Evolutionary conservation across 2,797 vertebrate species (phyloP).

Genomic region (Chloroceryle amazona): DNA sequence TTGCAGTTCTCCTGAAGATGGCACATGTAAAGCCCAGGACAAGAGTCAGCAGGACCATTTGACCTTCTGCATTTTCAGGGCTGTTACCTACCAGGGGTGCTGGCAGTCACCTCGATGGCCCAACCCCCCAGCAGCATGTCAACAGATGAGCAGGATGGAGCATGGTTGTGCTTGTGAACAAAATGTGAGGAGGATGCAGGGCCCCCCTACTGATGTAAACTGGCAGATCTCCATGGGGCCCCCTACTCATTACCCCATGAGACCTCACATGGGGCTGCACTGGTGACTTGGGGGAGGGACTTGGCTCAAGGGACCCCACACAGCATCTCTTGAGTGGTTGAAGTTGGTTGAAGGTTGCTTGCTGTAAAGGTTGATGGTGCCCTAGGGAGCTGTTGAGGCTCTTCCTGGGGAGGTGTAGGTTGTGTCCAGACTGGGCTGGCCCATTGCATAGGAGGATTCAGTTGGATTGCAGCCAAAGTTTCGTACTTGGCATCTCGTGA

Average conservation of each 20-base stretch:
- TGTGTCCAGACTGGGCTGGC: background rate
- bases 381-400: background rate
- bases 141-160: background rate
- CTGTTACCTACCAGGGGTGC: background rate
- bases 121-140: accelerated
- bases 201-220: accelerated
- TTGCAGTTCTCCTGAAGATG: background rate
- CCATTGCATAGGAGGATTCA: background rate
- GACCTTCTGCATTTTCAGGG: background rate
- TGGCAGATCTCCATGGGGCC: background rate
- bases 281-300: background rate
- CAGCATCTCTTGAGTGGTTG: background rate
- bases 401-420: background rate
- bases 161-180: background rate
- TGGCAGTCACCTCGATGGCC: background rate
- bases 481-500: background rate
- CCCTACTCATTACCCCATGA: accelerated
- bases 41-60: background rate
- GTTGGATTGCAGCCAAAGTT: background rate
- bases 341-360: background rate
- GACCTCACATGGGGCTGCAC: background rate
- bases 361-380: background rate
- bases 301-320: background rate
- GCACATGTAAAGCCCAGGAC: background rate
- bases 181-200: background rate